Base-by-base conservation (phyloP, 2,888 invertebrate genomes). In the Iselma pallidipennis region DNA sequence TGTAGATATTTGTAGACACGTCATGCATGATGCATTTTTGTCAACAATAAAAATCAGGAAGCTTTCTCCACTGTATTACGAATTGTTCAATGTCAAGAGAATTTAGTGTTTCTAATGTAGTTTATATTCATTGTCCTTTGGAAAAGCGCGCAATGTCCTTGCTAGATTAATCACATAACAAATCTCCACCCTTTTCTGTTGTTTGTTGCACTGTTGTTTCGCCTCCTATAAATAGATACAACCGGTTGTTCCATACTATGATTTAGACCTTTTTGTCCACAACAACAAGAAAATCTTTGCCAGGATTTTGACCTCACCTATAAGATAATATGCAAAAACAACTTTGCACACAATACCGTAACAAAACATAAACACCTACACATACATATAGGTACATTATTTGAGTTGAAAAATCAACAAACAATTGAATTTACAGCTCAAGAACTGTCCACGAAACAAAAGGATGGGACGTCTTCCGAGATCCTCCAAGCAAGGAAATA, bases 401-500 rank as follows among this genome's bases (percentile, higher is more conserved):
- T 37, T 37, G 42, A 14, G 14, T 6, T 37, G 4, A 37, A 16
- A 37, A 16, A 14, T 6, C 42, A 37, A 6, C 6, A 9, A 31
- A 9, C 12, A 12, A 31, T 37, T 12, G 5, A 66, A 55, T 67
- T 84, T 87, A 42, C 85, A 93, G 93, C 79, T 91, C 91, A 82
- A 86, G 93, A 77, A 92, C 92, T 65, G 89, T 92, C 73, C 89
- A 90, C 77, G 94, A 93, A 81, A 92, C 92, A 73, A 94, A 94
- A 89, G 92, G 91, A 88, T 97, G 97, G 97, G 96, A 97, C 87
- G 95, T 96, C 62, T 97, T 97, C 85, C 86, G 95, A 78, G 91
- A 95, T 82, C 91, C 95, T 71, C 96, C 96, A 9, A 90, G 90
- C 73, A 93, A 94, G 82, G 89, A 90, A 82, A 93, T 94, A 83